Evolutionary conservation across 2,888 invertebrate genomes (phyloP), one percentile per base, ranked within the genome.

Genomic region (Hirtodrosophila cameraria): DNA sequence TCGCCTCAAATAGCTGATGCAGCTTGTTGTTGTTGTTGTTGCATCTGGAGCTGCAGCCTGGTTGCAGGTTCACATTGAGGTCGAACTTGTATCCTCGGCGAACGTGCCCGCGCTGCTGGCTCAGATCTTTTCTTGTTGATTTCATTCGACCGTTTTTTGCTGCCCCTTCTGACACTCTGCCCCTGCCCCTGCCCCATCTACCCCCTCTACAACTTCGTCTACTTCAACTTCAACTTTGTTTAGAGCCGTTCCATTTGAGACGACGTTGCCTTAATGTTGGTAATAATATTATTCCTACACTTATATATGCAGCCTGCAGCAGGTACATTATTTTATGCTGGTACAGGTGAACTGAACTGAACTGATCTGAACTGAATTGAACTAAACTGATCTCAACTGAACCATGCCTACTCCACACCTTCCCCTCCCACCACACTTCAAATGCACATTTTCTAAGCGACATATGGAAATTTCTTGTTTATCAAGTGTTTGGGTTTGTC

Each of bases 321-420:
- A 87, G 88, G 89, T 89, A 88, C 88, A 88, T 85, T 55, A 82
- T 78, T 82, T 88, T 89, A 90, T 90, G 89, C 90, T 88, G 90
- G 90, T 89, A 89, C 90, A 90, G 90, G 89, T 90, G 90, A 86
- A 88, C 53, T 41, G 18, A 20, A 23, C 23, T 23, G n/a, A n/a
- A n/a, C n/a, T n/a, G n/a, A n/a, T n/a, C n/a, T n/a, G n/a, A n/a
- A n/a, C n/a, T n/a, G n/a, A n/a, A n/a, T n/a, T n/a, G n/a, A n/a
- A n/a, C n/a, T n/a, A n/a, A n/a, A n/a, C n/a, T n/a, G n/a, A n/a
- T n/a, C n/a, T n/a, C n/a, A n/a, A n/a, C n/a, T n/a, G n/a, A n/a
- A n/a, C n/a, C n/a, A n/a, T n/a, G n/a, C n/a, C n/a, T n/a, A n/a
- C n/a, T n/a, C n/a, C n/a, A n/a, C n/a, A n/a, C n/a, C n/a, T n/a